Conservation (phyloP, 2,113 vertebrate species). For the Cebidichthys violaceus region DNA sequence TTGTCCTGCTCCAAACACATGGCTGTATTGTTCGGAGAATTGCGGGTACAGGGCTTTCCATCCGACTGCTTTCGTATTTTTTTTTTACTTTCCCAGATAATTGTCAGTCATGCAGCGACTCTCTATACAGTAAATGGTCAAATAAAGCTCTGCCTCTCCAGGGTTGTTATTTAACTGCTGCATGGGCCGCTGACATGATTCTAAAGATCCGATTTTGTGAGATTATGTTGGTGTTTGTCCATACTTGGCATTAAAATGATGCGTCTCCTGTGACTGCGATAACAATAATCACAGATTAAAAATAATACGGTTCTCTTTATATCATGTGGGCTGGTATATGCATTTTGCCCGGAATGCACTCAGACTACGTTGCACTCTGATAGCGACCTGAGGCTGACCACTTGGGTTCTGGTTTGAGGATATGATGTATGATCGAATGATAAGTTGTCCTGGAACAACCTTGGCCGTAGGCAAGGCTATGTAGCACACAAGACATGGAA, state of each 20-base stretch:
- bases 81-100: slow-evolving; percentile 51
- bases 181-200: slow-evolving; percentile 37
- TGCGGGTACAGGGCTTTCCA: slow-evolving; percentile 53
- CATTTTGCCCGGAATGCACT: slow-evolving; percentile 36
- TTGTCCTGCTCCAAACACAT: slow-evolving; percentile 61
- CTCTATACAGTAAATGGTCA: slow-evolving; percentile 52
- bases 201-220: slow-evolving; percentile 65
- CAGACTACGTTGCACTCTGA: slow-evolving; percentile 9
- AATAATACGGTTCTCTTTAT: slow-evolving; percentile 39
- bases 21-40: slow-evolving; percentile 55
- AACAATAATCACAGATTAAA: slow-evolving; percentile 39
- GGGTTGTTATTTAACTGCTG: slow-evolving; percentile 54
- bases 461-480: slow-evolving; percentile 12
- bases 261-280: slow-evolving; percentile 29
- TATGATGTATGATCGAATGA: slow-evolving; percentile 50
- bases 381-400: slow-evolving; percentile 28
- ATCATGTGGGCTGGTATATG: slow-evolving; percentile 31
- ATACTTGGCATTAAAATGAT: slow-evolving; percentile 48
- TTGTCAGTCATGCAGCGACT: slow-evolving; percentile 68
- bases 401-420: slow-evolving; percentile 35
- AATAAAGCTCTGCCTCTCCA: slow-evolving; percentile 62
- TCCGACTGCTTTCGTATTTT: slow-evolving; percentile 54
- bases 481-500: slow-evolving; percentile 6
- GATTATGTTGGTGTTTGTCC: slow-evolving; percentile 65
- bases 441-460: slow-evolving; percentile 23